phyloP scores from a whole-genome alignment of 1,140 invertebrate genomes.

The Akabosia matsudoensis region DNA sequence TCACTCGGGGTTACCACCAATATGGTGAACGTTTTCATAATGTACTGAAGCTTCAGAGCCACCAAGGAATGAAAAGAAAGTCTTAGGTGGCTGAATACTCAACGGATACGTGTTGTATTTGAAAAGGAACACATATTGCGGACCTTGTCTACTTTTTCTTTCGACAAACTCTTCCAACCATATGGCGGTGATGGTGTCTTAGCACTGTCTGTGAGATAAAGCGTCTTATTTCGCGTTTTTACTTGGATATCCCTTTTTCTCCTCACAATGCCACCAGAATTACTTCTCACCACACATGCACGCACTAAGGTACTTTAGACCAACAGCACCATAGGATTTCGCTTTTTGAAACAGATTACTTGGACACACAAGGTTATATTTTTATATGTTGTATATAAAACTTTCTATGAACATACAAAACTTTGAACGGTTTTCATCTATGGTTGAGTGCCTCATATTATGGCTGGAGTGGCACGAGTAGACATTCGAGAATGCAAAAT shows the following conservation, averaged over 20 bases:
- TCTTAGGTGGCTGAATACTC: not conserved
- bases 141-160: not conserved
- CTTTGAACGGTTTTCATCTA: not conserved
- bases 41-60: no score
- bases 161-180: not conserved
- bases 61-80: no score
- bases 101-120: not conserved
- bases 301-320: not conserved
- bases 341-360: no score
- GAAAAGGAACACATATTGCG: not conserved
- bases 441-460: not conserved
- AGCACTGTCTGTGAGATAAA: not conserved
- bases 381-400: no score
- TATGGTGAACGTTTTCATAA: no score
- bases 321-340: no score
- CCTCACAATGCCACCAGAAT: not conserved
- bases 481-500: constrained; percentile 13
- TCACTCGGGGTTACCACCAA: no score
- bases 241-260: not conserved
- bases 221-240: not conserved
- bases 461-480: not conserved
- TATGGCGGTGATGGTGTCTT: constrained; percentile 5
- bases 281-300: constrained; percentile 2
- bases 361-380: no score
- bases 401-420: not conserved